Conservation (phyloP, 2,888 invertebrate genomes). For the Drosophila neonasuta region DNA sequence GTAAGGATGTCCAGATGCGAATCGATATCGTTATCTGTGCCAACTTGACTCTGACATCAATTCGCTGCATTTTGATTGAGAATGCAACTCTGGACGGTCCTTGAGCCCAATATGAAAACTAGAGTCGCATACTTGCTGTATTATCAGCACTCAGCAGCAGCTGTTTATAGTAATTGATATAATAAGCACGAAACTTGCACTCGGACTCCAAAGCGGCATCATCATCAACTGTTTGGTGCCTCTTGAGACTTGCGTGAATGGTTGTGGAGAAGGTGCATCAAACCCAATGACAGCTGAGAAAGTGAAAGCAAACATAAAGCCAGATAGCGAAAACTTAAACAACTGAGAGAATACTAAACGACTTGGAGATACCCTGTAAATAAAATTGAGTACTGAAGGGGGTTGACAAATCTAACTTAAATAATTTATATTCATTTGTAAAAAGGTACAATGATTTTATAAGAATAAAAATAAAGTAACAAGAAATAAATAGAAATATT, state of each 20-base stretch:
- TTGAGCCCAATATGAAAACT: constrained; percentile 49
- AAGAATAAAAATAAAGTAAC: too few species aligned
- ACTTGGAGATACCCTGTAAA: constrained; percentile 1
- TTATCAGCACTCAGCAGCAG: constrained; percentile 28
- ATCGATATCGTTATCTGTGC: constrained; percentile 48
- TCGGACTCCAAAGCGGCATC: constrained; percentile 11
- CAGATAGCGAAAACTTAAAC: background rate
- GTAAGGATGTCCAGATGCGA: constrained; percentile 7
- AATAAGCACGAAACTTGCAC: constrained; percentile 21
- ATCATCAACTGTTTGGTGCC: background rate
- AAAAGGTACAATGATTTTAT: too few species aligned
- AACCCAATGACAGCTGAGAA: constrained; percentile 24
- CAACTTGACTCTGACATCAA: constrained; percentile 62
- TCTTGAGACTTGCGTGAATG: constrained; percentile 5
- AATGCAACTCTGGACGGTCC: constrained; percentile 35
- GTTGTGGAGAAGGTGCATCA: constrained; percentile 6
- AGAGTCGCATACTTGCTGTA: constrained; percentile 11
- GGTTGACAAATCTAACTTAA: too few species aligned
- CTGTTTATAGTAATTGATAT: constrained; percentile 15
- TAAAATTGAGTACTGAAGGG: background rate
- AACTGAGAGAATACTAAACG: background rate
- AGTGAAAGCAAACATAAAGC: constrained; percentile 31
- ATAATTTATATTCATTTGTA: too few species aligned
- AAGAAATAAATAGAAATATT: too few species aligned
- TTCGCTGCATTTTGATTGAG: constrained; percentile 39